A percentile compares a stretch with the other conserved stretches of the same genome.
phyloP scores from a whole-genome alignment of 2,797 vertebrate species.

The Merluccius polli region DNA sequence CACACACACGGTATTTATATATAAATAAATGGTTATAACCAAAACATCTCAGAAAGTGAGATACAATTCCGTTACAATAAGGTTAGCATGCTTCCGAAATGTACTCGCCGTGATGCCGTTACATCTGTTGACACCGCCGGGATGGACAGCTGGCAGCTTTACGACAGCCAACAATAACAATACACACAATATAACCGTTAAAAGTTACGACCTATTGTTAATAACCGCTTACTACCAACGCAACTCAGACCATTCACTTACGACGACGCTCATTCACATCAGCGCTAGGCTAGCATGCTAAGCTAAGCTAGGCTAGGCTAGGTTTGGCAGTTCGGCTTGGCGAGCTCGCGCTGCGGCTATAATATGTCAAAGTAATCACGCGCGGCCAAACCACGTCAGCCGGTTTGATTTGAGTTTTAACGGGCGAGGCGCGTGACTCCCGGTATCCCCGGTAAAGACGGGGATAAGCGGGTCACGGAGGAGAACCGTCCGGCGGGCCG shows the following conservation, averaged over 20 bases:
- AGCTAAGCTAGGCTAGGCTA: background rate
- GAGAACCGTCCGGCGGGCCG: constrained; percentile 28
- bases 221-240: background rate
- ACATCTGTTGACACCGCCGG: constrained; percentile 14
- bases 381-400: background rate
- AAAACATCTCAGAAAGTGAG: background rate
- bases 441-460: background rate
- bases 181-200: background rate
- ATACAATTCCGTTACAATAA: background rate
- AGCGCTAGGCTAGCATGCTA: background rate
- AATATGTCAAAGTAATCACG: background rate
- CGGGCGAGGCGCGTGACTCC: background rate
- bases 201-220: background rate
- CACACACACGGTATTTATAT: background rate
- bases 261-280: background rate
- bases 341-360: background rate
- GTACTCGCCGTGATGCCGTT: constrained; percentile 45
- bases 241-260: too few species aligned
- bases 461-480: background rate
- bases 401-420: background rate
- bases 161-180: background rate
- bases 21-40: background rate
- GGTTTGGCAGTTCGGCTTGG: background rate
- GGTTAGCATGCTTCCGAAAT: background rate
- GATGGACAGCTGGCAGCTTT: background rate